Percentiles rank a stretch among this genome's conserved stretches.
Evolutionary conservation across 64 coral and sea anemone genomes (phyloP).

Genomic region (Exaiptasia diaphana): DNA sequence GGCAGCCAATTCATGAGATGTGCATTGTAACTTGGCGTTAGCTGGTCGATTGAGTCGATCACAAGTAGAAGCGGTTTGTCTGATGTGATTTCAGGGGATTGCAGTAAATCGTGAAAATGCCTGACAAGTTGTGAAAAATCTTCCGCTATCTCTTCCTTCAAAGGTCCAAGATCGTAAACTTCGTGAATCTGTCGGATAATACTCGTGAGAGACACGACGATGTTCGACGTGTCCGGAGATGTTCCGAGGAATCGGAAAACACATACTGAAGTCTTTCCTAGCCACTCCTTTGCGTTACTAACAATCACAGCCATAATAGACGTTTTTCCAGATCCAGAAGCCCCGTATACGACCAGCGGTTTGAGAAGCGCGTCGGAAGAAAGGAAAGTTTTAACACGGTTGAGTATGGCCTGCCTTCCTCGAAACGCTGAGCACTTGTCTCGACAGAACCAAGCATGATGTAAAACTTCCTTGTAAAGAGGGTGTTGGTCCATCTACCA

Average conservation of each 20-base stretch:
- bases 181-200: slow-evolving; percentile 72
- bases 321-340: slow-evolving; percentile 84
- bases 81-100: slow-evolving; percentile 16
- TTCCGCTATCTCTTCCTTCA: slow-evolving; percentile 52
- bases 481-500: slow-evolving; percentile 29
- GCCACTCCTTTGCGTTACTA: slow-evolving; percentile 54
- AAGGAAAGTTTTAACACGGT: slow-evolving; percentile 30
- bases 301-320: slow-evolving; percentile 77
- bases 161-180: slow-evolving; percentile 40
- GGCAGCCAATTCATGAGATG: slow-evolving; percentile 94
- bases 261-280: slow-evolving; percentile 55
- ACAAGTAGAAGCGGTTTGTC: slow-evolving; percentile 46
- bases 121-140: slow-evolving; percentile 77
- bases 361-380: slow-evolving; percentile 1
- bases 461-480: slow-evolving; percentile 71
- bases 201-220: slow-evolving; percentile 56
- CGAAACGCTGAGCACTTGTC: slow-evolving; percentile 72
- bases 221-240: slow-evolving; percentile 71
- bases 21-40: slow-evolving; percentile 73
- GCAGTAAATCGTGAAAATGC: slow-evolving; percentile 65
- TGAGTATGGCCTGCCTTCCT: slow-evolving; percentile 64
- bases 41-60: slow-evolving; percentile 82
- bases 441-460: slow-evolving; percentile 81
- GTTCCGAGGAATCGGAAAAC: slow-evolving; percentile 86
- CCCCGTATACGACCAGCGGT: slow-evolving; percentile 60